phyloP scores from a whole-genome alignment of 92 coral and sea anemone species.

The Epizoanthus scotinus region DNA sequence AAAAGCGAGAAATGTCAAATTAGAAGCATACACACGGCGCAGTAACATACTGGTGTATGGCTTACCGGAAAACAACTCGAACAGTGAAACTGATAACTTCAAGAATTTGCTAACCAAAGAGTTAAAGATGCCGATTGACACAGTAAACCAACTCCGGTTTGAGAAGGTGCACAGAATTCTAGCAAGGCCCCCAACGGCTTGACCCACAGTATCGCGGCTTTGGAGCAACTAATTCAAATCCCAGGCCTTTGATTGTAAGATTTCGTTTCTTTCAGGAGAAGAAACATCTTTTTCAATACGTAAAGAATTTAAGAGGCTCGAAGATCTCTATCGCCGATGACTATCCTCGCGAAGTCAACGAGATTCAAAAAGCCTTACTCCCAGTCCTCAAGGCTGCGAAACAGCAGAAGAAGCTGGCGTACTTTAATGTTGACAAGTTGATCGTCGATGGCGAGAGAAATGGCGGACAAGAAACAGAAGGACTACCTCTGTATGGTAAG shows the following conservation, averaged over 20 bases:
- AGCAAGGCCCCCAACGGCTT: too few relatives aligned
- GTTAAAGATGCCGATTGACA: too few relatives aligned
- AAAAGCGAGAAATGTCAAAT: background rate
- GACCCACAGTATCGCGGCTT: too few relatives aligned
- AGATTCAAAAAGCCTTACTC: background rate
- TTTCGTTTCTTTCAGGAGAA: slow-evolving; percentile 24
- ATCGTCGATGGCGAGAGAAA: slow-evolving; percentile 1
- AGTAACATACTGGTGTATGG: background rate
- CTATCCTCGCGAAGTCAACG: slow-evolving; percentile 17
- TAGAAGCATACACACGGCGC: background rate
- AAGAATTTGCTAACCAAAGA: too few relatives aligned
- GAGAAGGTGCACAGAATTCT: too few relatives aligned
- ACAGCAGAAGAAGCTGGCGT: slow-evolving; percentile 8
- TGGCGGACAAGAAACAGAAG: background rate
- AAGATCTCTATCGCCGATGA: background rate
- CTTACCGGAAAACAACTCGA: too few relatives aligned
- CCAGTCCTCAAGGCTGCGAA: slow-evolving; percentile 8
- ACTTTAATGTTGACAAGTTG: slow-evolving; percentile 18
- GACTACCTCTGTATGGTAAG: background rate
- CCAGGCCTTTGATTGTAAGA: slow-evolving; percentile 30
- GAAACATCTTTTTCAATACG: background rate
- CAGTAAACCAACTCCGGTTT: too few relatives aligned
- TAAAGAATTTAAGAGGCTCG: slow-evolving; percentile 15
- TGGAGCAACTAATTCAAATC: background rate
- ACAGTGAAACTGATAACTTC: too few relatives aligned